Evolutionary conservation across 1,140 invertebrate genomes (phyloP).

Genomic region (Drosophila albomicans): DNA sequence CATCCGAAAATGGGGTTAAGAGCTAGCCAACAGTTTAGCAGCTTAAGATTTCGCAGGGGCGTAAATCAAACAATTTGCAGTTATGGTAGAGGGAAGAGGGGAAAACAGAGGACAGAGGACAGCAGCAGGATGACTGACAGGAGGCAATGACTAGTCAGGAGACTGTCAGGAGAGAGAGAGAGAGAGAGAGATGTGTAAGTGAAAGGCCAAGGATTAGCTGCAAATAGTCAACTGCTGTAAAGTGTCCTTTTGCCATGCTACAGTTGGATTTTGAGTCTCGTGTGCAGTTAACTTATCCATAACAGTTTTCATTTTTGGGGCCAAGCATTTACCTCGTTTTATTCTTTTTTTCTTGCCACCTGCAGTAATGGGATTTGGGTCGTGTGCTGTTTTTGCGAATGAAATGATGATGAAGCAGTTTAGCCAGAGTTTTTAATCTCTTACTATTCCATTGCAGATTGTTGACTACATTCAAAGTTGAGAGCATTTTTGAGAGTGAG

Average conservation of each 20-base stretch:
- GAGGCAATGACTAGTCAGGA: not conserved
- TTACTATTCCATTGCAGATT: too few species aligned
- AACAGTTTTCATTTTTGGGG: not conserved
- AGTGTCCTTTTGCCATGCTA: constrained; percentile 1
- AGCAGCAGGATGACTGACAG: not conserved
- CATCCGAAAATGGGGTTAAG: constrained; percentile 51
- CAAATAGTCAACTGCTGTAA: not conserved
- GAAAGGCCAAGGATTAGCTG: constrained; percentile 11
- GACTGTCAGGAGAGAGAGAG: not conserved
- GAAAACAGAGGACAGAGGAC: too few species aligned
- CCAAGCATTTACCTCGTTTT: not conserved
- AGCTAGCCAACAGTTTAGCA: constrained; percentile 54
- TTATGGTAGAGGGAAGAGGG: not conserved
- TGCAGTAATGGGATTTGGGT: constrained; percentile 1
- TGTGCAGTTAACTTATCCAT: not conserved
- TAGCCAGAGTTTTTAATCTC: too few species aligned
- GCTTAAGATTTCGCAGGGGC: constrained; percentile 45
- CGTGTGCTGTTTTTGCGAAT: not conserved
- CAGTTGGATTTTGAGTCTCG: not conserved
- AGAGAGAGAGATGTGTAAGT: not conserved
- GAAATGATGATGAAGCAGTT: not conserved
- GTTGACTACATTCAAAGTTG: too few species aligned
- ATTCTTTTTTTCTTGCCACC: not conserved
- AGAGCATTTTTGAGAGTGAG: too few species aligned
- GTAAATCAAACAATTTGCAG: constrained; percentile 41